Percentiles rank a stretch among this genome's conserved stretches.
phyloP scores from a whole-genome alignment of 1,140 invertebrate genomes.

The Vanessa atalanta region DNA sequence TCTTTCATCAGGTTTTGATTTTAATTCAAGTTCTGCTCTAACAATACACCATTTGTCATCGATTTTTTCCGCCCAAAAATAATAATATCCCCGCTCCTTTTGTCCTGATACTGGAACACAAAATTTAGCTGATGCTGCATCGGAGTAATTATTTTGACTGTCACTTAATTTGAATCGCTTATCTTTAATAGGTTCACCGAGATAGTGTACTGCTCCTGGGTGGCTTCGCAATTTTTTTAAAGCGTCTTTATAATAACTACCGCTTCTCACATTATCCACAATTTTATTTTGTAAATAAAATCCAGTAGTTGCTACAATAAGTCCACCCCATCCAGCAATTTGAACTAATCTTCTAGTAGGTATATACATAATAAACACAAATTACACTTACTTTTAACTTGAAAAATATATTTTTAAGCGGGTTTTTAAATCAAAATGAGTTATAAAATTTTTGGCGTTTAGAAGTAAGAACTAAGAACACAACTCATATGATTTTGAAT shows the following conservation, averaged over 20 bases:
- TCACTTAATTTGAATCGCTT: constrained; percentile 82
- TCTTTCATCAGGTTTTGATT: constrained; percentile 76
- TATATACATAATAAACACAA: constrained; percentile 48
- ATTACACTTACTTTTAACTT: constrained; percentile 14
- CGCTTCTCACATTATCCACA: constrained; percentile 56
- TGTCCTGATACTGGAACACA: constrained; percentile 82
- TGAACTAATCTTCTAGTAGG: constrained; percentile 59
- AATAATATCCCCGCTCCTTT: constrained; percentile 82
- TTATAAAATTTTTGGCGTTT: no score
- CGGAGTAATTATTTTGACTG: constrained; percentile 78
- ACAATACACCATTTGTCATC: constrained; percentile 75
- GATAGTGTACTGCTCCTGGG: constrained; percentile 79
- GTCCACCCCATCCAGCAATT: constrained; percentile 69
- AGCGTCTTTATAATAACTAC: constrained; percentile 82
- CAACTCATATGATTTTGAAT: no score
- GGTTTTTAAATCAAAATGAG: no score
- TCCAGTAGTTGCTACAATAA: constrained; percentile 63
- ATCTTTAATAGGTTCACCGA: constrained; percentile 85
- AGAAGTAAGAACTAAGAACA: no score
- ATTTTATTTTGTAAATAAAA: constrained; percentile 64
- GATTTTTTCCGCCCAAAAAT: constrained; percentile 79
- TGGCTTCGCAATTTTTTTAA: constrained; percentile 80
- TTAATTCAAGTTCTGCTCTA: constrained; percentile 81
- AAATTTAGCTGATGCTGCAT: constrained; percentile 81
- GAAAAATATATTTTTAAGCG: no score